A percentile compares a stretch with the other conserved stretches of the same genome.
Conservation (phyloP, 2,113 vertebrate genomes). For the Pseudopodoces humilis region DNA sequence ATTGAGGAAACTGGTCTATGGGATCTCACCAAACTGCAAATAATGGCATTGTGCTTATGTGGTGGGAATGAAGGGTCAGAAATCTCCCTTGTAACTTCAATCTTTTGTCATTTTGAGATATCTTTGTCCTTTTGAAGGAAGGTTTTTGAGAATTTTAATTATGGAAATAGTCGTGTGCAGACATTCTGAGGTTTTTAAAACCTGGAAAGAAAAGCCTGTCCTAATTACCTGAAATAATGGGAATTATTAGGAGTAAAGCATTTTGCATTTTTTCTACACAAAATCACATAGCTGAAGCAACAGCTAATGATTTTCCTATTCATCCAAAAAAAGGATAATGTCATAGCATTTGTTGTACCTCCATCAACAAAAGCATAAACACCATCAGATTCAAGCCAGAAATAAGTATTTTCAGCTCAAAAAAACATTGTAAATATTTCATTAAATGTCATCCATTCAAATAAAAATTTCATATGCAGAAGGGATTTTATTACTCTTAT, state of each 20-base stretch:
- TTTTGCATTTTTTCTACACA: background rate
- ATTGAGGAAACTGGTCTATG: background rate
- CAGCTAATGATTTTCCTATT: background rate
- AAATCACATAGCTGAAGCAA: background rate
- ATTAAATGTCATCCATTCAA: background rate
- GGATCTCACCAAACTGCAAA: background rate
- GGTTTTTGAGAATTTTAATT: background rate
- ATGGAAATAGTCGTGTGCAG: background rate
- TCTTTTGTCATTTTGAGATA: background rate
- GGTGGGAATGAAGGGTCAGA: background rate
- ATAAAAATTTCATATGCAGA: background rate
- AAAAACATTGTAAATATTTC: background rate
- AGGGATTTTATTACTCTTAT: background rate
- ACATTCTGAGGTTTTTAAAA: background rate
- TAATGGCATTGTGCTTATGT: fast-evolving
- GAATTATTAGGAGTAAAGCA: background rate
- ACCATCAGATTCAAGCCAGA: background rate
- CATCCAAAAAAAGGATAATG: background rate
- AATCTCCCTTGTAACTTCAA: background rate
- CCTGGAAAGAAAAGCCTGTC: fast-evolving
- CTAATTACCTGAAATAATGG: background rate
- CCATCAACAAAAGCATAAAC: background rate
- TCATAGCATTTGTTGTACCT: background rate
- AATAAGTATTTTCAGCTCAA: background rate
- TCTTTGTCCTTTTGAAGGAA: background rate